Percentiles rank a stretch among this genome's conserved stretches.
These are phyloP conservation scores for Sesamia nonagrioides DNA, from an alignment of 1,140 invertebrate genomes.

Conservation along the genomic window DNA sequence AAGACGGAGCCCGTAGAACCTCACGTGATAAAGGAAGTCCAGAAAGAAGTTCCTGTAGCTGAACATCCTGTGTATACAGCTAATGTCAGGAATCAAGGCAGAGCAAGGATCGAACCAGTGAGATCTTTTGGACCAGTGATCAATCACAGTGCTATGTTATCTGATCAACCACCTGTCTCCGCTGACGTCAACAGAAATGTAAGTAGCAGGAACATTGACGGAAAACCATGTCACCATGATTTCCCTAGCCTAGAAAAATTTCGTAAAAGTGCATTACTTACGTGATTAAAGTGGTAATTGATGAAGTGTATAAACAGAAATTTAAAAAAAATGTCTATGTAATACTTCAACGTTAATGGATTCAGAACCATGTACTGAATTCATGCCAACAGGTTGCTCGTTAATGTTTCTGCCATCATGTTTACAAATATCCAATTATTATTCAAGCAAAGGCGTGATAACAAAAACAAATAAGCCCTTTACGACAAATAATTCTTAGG, in stretches of 20 bases:
- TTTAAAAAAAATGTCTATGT: no score
- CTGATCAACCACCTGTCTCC: slow-evolving; percentile 66
- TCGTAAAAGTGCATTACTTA: neutral
- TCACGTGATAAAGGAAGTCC: slow-evolving; percentile 63
- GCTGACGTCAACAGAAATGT: slow-evolving; percentile 74
- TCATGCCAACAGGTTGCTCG: no score
- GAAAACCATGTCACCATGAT: no score
- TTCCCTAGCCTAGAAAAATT: neutral
- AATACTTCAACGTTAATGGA: no score
- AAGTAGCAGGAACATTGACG: slow-evolving; percentile 55
- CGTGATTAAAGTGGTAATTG: no score
- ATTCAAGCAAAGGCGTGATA: no score
- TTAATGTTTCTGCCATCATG: no score
- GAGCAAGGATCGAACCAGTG: slow-evolving; percentile 72
- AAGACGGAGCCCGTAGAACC: slow-evolving; percentile 61
- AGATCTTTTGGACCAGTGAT: slow-evolving; percentile 63
- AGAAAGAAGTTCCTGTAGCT: slow-evolving; percentile 57
- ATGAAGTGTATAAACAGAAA: no score
- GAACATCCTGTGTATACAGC: slow-evolving; percentile 72
- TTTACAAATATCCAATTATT: no score
- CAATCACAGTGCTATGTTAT: slow-evolving; percentile 75
- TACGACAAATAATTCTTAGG: no score
- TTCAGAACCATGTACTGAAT: no score
- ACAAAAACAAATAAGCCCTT: no score
- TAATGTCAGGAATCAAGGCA: slow-evolving; percentile 66